These are phyloP conservation scores for Halichoeres trimaculatus DNA, from an alignment of 2,113 vertebrate species.

Conservation along the genomic window DNA sequence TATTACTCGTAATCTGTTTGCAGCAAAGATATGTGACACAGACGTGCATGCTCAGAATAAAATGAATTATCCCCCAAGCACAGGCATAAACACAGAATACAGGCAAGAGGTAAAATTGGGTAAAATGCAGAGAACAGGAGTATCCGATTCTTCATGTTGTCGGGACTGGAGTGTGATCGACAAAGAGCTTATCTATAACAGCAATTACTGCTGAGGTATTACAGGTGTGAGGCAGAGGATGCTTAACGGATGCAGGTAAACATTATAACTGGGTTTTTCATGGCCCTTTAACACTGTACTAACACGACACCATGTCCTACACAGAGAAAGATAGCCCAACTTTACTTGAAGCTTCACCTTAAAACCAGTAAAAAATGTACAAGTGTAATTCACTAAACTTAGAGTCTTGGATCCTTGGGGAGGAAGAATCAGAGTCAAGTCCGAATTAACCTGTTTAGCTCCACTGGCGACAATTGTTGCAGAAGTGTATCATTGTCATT, in stretches of 20 bases:
- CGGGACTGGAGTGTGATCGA: slow-evolving; percentile 41
- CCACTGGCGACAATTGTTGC: no score
- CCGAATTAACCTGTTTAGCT: no score
- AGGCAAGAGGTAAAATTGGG: slow-evolving; percentile 29
- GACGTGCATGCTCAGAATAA: slow-evolving; percentile 15
- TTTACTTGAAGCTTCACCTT: background rate
- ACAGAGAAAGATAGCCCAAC: slow-evolving; percentile 12
- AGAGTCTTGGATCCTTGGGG: background rate
- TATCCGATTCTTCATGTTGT: slow-evolving; percentile 40
- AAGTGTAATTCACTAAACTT: slow-evolving; percentile 15
- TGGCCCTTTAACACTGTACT: slow-evolving; percentile 23
- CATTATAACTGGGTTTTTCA: slow-evolving; percentile 59
- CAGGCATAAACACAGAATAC: slow-evolving; percentile 9
- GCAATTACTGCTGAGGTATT: slow-evolving; percentile 63
- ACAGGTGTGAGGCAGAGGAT: slow-evolving; percentile 42
- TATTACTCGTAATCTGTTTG: slow-evolving; percentile 55
- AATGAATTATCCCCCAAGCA: slow-evolving; percentile 44
- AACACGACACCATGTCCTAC: slow-evolving; percentile 24
- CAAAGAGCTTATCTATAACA: slow-evolving; percentile 61
- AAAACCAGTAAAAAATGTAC: no score
- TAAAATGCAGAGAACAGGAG: slow-evolving; percentile 20
- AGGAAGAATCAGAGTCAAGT: no score
- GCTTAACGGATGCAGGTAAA: slow-evolving; percentile 60
- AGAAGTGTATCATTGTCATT: no score
- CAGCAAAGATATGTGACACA: slow-evolving; percentile 46